These are phyloP conservation scores for Argynnis bischoffii DNA, from an alignment of 2,888 invertebrate species.

Conservation along the genomic window DNA sequence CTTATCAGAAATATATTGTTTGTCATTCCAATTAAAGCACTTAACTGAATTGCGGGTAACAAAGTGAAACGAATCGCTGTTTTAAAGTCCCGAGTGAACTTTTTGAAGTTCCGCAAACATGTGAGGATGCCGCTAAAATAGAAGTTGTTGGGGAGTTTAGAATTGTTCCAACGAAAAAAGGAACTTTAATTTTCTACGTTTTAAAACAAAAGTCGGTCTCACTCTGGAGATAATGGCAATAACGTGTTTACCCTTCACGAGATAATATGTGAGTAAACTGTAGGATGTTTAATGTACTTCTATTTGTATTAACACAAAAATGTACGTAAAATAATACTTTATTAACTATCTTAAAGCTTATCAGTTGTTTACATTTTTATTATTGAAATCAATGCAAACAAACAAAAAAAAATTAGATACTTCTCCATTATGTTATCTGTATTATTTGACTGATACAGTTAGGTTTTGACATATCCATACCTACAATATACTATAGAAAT, in stretches of 20 bases:
- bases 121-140: conserved; percentile 77
- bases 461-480: too few relatives aligned
- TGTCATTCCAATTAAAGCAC: conserved; percentile 65
- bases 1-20: not conserved
- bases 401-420: too few relatives aligned
- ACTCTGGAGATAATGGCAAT: conserved; percentile 68
- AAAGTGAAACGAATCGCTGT: conserved; percentile 66
- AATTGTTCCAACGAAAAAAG: conserved; percentile 77
- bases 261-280: conserved; percentile 4
- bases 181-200: conserved; percentile 78
- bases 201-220: conserved; percentile 74
- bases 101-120: conserved; percentile 78
- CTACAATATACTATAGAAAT: too few relatives aligned
- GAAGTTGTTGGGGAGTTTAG: conserved; percentile 76
- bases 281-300: not conserved
- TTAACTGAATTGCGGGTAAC: conserved; percentile 58
- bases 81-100: conserved; percentile 67
- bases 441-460: too few relatives aligned
- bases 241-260: conserved; percentile 58
- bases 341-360: too few relatives aligned
- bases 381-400: too few relatives aligned
- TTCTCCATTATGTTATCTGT: too few relatives aligned
- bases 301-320: not conserved
- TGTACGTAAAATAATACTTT: not conserved
- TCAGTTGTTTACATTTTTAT: too few relatives aligned